Conservation (phyloP, 2,797 vertebrate genomes). For the Gorsachius magnificus region DNA sequence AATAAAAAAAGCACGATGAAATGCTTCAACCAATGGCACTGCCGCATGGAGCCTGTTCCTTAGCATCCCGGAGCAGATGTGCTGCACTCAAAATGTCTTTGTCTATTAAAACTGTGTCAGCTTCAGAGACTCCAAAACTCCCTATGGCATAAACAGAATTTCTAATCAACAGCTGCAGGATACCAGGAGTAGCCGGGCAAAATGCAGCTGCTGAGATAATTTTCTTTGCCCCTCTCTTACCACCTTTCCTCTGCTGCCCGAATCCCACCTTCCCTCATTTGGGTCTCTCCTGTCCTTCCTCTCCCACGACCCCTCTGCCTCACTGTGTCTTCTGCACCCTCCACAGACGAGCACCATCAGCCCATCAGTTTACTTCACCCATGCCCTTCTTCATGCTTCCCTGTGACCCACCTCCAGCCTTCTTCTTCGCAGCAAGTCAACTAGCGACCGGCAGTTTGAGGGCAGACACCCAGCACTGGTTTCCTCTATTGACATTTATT, state of each 20-base stretch:
- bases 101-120: slow-evolving; percentile 64
- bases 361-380: not conserved
- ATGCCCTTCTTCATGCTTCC: not conserved
- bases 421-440: not conserved
- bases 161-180: slow-evolving; percentile 63
- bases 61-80: slow-evolving; percentile 43
- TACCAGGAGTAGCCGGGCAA: not conserved
- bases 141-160: slow-evolving; percentile 60
- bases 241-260: not conserved
- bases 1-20: not conserved
- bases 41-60: not conserved
- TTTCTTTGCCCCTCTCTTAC: not conserved
- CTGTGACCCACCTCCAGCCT: not conserved
- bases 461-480: not conserved
- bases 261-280: not conserved
- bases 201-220: not conserved
- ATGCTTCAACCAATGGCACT: not conserved
- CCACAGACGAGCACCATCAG: not conserved
- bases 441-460: not conserved
- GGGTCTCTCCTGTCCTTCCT: not conserved
- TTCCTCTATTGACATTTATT: not conserved
- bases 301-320: not conserved
- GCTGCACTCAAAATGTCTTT: slow-evolving; percentile 64
- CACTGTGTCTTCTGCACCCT: not conserved
- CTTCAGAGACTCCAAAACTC: slow-evolving; percentile 55